These are phyloP conservation scores for Proales similis DNA, from an alignment of 1,140 invertebrate species.

Conservation along the genomic window DNA sequence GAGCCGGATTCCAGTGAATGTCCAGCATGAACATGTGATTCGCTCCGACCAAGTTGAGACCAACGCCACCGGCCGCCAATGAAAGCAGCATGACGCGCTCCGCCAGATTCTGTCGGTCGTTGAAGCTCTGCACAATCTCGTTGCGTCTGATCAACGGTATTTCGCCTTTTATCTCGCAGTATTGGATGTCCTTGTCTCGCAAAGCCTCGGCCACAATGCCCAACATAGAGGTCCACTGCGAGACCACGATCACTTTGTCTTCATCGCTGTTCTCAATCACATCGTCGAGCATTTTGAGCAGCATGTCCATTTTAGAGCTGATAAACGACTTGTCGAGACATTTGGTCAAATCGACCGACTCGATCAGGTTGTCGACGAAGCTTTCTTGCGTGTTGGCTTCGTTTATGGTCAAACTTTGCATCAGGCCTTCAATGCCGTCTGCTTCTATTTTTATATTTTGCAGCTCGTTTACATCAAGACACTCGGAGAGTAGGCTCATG, in stretches of 20 bases:
- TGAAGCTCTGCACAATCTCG: slow-evolving; percentile 63
- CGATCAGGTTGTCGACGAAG: slow-evolving; percentile 42
- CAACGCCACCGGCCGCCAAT: slow-evolving; percentile 78
- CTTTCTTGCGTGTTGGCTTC: slow-evolving; percentile 7
- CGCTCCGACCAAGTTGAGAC: slow-evolving; percentile 77
- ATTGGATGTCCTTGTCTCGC: slow-evolving; percentile 53
- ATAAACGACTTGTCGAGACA: slow-evolving; percentile 19
- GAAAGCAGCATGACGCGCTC: slow-evolving; percentile 66
- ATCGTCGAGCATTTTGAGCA: slow-evolving; percentile 28
- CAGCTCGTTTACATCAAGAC: slow-evolving; percentile 18
- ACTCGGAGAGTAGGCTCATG: slow-evolving; percentile 65
- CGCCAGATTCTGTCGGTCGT: slow-evolving; percentile 52
- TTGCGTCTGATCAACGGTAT: slow-evolving; percentile 46
- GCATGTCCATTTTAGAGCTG: slow-evolving; percentile 14
- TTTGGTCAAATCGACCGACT: slow-evolving; percentile 57
- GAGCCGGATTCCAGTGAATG: slow-evolving; percentile 88
- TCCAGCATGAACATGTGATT: slow-evolving; percentile 82
- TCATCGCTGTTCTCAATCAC: slow-evolving; percentile 2
- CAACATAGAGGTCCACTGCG: slow-evolving; percentile 74
- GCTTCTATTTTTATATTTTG: slow-evolving; percentile 24
- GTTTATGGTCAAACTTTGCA: slow-evolving; percentile 22
- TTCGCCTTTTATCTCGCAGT: slow-evolving; percentile 62
- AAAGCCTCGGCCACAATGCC: slow-evolving; percentile 63
- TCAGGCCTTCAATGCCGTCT: slow-evolving; percentile 5
- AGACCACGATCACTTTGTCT: slow-evolving; percentile 63